Conservation (phyloP, 2,888 invertebrate genomes). For the Leucania comma region DNA sequence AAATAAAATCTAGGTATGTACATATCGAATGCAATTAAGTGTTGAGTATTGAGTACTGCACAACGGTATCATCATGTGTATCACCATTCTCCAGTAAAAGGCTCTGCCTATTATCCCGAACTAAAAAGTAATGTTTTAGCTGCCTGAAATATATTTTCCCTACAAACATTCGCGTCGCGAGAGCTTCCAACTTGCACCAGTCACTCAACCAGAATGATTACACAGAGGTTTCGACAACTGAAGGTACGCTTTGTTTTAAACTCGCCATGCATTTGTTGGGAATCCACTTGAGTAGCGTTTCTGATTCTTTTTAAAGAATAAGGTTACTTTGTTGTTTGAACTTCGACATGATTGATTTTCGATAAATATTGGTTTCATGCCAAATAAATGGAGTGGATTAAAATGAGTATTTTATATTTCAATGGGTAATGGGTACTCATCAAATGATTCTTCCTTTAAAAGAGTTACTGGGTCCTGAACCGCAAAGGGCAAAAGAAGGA, state of each 20-base stretch:
- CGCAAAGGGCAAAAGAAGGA: too few relatives aligned
- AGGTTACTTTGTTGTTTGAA: conserved; percentile 24
- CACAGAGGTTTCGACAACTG: conserved; percentile 54
- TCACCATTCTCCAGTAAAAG: too few relatives aligned
- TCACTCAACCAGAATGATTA: conserved; percentile 51
- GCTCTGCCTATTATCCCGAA: too few relatives aligned
- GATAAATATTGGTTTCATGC: background rate
- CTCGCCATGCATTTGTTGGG: conserved; percentile 49
- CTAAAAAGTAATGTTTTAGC: too few relatives aligned
- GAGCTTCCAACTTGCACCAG: conserved; percentile 27
- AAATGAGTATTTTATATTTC: background rate
- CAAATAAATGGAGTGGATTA: too few relatives aligned
- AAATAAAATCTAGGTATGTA: too few relatives aligned
- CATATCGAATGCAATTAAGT: too few relatives aligned
- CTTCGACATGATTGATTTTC: background rate
- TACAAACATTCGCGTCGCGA: conserved; percentile 25
- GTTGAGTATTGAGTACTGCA: too few relatives aligned
- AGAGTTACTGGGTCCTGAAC: too few relatives aligned
- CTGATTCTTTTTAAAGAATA: conserved; percentile 35
- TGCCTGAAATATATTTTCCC: background rate
- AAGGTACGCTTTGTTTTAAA: conserved; percentile 60
- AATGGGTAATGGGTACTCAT: too few relatives aligned
- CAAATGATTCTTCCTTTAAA: too few relatives aligned
- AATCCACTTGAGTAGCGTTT: conserved; percentile 18
- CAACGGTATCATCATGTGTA: too few relatives aligned